Conservation (phyloP, 2,888 invertebrate genomes). For the Tenthredo distinguenda region DNA sequence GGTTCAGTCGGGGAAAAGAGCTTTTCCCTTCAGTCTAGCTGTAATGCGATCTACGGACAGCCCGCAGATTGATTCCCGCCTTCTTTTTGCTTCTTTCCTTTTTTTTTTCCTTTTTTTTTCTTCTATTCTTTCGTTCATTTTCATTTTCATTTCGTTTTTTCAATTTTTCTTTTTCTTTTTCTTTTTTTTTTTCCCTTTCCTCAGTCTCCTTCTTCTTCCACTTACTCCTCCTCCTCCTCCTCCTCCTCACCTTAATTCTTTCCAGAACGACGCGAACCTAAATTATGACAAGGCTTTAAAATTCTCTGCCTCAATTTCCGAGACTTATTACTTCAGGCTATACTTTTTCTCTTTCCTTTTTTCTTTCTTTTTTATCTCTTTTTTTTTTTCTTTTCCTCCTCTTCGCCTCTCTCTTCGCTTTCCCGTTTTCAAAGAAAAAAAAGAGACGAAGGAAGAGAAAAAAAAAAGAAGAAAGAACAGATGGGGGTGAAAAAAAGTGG, state of each 20-base stretch:
- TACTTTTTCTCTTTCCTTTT: not conserved
- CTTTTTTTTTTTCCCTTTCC: not conserved
- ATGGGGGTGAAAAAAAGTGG: no score
- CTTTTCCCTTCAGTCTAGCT: not conserved
- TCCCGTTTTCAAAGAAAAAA: not conserved
- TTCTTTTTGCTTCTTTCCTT: not conserved
- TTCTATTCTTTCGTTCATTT: not conserved
- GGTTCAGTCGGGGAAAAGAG: not conserved
- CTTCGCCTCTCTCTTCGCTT: not conserved
- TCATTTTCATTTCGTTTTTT: not conserved
- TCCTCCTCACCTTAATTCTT: not conserved
- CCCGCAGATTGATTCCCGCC: conserved; percentile 3
- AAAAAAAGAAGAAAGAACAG: no score
- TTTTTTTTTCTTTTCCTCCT: not conserved
- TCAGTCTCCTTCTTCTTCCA: not conserved
- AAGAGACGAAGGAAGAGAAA: no score
- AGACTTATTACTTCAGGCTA: not conserved
- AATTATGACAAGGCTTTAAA: conserved; percentile 26
- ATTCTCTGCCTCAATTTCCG: conserved; percentile 27
- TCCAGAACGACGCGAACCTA: conserved; percentile 1
- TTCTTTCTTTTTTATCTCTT: not conserved
- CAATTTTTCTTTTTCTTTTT: not conserved
- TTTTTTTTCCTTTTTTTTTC: no score
- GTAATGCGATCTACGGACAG: not conserved
- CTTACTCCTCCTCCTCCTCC: not conserved